Evolutionary conservation across 2,113 vertebrate genomes (phyloP).

Genomic region (Sinocyclocheilus rhinocerous): DNA sequence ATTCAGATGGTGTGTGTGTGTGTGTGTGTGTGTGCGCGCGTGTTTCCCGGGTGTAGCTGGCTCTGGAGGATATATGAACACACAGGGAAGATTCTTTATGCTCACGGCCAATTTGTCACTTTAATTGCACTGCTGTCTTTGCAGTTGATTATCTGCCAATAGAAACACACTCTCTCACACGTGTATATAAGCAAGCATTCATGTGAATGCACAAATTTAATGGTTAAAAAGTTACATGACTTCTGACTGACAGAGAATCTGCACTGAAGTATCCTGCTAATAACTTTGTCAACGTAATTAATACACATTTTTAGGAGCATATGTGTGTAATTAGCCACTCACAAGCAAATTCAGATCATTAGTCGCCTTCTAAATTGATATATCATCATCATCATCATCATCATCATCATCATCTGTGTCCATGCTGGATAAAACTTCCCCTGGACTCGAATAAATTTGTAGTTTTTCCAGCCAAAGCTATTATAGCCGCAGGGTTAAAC

Average conservation of each 20-base stretch:
- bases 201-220: not conserved
- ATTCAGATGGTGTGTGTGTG: slow-evolving; percentile 3
- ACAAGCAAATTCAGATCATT: slow-evolving; percentile 16
- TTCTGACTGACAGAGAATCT: not conserved
- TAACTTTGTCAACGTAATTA: not conserved
- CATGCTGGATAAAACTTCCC: not conserved
- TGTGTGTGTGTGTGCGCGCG: not conserved
- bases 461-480: not conserved
- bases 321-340: not conserved
- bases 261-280: not conserved
- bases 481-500: slow-evolving; percentile 10
- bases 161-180: not conserved
- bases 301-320: not conserved
- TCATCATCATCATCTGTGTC: not conserved
- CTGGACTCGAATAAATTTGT: slow-evolving; percentile 1
- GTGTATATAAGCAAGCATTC: not conserved
- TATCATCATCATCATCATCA: slow-evolving; percentile 4
- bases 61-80: slow-evolving; percentile 27
- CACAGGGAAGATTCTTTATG: slow-evolving; percentile 18
- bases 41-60: not conserved
- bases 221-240: slow-evolving; percentile 1
- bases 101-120: slow-evolving; percentile 30
- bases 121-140: slow-evolving; percentile 43
- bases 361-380: slow-evolving; percentile 20
- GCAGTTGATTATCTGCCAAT: slow-evolving; percentile 35